Base-by-base conservation (phyloP, 2,797 vertebrate genomes). In the Artibeus lituratus region DNA sequence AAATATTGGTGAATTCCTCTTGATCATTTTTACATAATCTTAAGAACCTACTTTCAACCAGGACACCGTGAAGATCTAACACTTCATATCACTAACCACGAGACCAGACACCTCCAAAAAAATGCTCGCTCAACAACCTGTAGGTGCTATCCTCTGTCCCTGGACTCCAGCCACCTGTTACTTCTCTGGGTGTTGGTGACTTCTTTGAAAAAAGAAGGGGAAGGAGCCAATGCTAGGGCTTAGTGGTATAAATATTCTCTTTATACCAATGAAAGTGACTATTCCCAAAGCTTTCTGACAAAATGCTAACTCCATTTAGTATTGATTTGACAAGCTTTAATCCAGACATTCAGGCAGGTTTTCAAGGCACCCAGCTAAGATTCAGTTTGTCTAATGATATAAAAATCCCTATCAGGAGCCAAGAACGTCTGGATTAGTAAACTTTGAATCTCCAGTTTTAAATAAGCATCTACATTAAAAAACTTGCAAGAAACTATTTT, bases 1-100 rank as follows among this genome's bases (percentile, higher is more conserved):
- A 90, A 78, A 51, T 16, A 69, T 0, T 81, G 35, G 47, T 42
- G 37, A 70, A 37, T 16, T 21, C 10, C 44, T 42, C 65, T 51
- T 91, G n/a, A 47, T 73, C n/a, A 49, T 37, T 57, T 44, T 42
- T 24, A 42, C 1, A 6, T 21, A 21, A 77, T 11, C 26, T 69
- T 12, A 4, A 83, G 73, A 51, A 39, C 22, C 73, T 47, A 19
- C 51, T 24, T 67, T 59, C 42, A 59, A 57, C 44, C 35, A 78
- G 19, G 39, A 16, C n/a, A 74, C 49, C 42, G 5, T 0, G 22
- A 44, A 47, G 67, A 12, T 21, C 67, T 37, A 53, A 22, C 7
- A 18, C 49, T 51, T 24, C 3, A 3, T 2, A 1, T 22, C 32
- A 47, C 6, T 15, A 70, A 37, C 32, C 21, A 39, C 0, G 0